phyloP scores from a whole-genome alignment of 2,797 vertebrate genomes.

The Vultur gryphus region DNA sequence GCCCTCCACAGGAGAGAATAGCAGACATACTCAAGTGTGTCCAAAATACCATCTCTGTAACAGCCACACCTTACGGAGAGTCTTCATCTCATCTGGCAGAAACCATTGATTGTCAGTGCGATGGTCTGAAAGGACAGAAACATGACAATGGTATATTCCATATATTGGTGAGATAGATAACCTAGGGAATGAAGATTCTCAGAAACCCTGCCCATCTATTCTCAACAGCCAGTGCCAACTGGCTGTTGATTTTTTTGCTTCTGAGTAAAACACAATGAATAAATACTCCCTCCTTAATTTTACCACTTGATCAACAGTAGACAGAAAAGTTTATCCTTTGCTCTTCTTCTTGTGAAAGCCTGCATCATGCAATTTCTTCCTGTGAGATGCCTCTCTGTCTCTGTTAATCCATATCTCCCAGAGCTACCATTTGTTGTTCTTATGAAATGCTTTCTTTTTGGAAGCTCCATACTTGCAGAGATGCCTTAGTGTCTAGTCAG shows the following conservation, averaged over 20 bases:
- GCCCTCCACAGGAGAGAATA: conserved; percentile 43
- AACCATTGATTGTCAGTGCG: not conserved
- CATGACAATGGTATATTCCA: accelerated
- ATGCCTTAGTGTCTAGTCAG: not conserved
- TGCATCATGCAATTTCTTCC: not conserved
- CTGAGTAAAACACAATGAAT: not conserved
- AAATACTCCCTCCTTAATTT: not conserved
- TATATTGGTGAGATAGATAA: not conserved
- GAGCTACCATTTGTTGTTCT: not conserved
- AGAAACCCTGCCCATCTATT: not conserved
- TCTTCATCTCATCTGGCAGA: not conserved
- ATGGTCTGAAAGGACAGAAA: not conserved
- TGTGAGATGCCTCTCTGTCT: not conserved
- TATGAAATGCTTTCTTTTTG: not conserved
- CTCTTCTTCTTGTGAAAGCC: not conserved
- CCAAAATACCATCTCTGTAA: not conserved
- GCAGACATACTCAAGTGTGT: not conserved
- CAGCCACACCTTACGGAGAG: not conserved
- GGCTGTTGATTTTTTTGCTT: not conserved
- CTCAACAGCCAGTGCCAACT: not conserved
- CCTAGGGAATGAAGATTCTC: not conserved
- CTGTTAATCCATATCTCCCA: not conserved
- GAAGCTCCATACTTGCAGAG: not conserved
- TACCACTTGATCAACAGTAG: not conserved
- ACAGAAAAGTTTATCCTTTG: not conserved